Conservation (phyloP, 2,888 invertebrate species). For the Drosophila kuntzei region DNA sequence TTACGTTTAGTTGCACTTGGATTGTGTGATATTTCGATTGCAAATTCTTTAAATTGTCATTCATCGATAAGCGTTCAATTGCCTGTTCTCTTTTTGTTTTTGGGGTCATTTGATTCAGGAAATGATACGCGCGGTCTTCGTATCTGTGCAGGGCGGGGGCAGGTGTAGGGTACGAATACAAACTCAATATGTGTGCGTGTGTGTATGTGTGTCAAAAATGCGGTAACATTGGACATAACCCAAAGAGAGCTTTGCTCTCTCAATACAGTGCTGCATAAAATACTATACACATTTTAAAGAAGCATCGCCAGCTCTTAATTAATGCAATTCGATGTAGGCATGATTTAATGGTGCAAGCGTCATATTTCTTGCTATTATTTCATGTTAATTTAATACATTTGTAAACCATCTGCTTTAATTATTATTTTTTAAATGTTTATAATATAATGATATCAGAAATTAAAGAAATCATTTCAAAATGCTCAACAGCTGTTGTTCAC, state of each 20-base stretch:
- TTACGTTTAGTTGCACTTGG: constrained; percentile 18
- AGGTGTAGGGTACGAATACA: constrained; percentile 14
- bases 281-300: not conserved
- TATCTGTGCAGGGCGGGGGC: constrained; percentile 21
- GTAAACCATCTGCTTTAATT: not conserved
- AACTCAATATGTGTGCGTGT: constrained; percentile 17
- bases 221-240: constrained; percentile 53
- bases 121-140: constrained; percentile 57
- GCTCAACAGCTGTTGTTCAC: constrained; percentile 7
- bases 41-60: constrained; percentile 62
- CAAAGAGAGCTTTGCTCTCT: constrained; percentile 57
- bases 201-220: constrained; percentile 53
- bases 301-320: not conserved
- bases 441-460: not conserved
- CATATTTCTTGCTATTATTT: not conserved
- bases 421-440: not conserved
- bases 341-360: too few relatives aligned
- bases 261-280: constrained; percentile 45
- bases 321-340: too few relatives aligned
- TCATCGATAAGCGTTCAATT: constrained; percentile 70
- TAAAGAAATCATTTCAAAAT: not conserved
- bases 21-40: constrained; percentile 24
- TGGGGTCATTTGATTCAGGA: constrained; percentile 73
- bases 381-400: not conserved
- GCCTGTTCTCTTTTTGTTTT: constrained; percentile 37